Evolutionary conservation across 2,797 vertebrate species (phyloP).

Genomic region (Lagocephalus sceleratus): DNA sequence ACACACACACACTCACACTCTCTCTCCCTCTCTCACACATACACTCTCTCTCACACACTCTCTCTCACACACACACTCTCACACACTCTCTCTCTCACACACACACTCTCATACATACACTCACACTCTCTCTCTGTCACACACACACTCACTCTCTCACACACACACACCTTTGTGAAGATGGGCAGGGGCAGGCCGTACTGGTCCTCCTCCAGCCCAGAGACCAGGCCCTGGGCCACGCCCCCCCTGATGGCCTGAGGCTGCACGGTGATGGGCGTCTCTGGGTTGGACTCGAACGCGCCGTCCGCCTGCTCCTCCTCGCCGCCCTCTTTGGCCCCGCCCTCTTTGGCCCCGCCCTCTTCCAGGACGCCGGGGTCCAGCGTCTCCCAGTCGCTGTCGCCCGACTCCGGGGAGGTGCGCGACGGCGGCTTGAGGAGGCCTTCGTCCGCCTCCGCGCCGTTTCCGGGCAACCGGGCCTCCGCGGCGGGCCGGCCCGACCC

Average conservation of each 20-base stretch:
- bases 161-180: slow-evolving; percentile 85
- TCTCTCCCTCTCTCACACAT: neutral
- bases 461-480: slow-evolving; percentile 9
- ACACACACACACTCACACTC: too few relatives aligned
- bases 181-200: slow-evolving; percentile 90
- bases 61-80: neutral
- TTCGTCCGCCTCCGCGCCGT: slow-evolving; percentile 24
- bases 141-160: neutral
- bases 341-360: slow-evolving; percentile 60
- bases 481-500: neutral
- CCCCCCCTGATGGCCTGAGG: slow-evolving; percentile 81
- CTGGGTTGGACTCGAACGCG: slow-evolving; percentile 62
- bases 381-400: slow-evolving; percentile 96
- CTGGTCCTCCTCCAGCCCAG: slow-evolving; percentile 92
- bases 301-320: slow-evolving; percentile 49
- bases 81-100: neutral
- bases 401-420: slow-evolving; percentile 81
- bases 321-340: neutral
- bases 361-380: slow-evolving; percentile 88
- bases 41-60: too few relatives aligned
- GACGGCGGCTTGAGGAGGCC: slow-evolving; percentile 78
- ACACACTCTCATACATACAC: too few relatives aligned
- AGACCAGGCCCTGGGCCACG: slow-evolving; percentile 83
- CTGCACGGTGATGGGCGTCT: slow-evolving; percentile 89
- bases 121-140: too few relatives aligned